Evolutionary conservation across 2,113 vertebrate genomes (phyloP), one percentile per base, ranked within the genome.

Genomic region (Xyliphius kryptos): DNA sequence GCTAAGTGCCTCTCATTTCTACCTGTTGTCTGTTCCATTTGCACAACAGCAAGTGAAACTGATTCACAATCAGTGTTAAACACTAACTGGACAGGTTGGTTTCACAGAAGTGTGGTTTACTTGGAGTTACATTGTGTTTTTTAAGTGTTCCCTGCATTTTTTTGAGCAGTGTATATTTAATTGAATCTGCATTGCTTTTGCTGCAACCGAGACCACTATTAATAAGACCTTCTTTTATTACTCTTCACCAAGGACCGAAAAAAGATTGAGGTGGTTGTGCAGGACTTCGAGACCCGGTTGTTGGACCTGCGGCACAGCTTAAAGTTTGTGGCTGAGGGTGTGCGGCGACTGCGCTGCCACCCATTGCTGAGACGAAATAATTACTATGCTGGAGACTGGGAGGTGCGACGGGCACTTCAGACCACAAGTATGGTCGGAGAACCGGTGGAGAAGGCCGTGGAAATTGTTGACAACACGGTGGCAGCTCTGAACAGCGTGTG

Each of bases 321-420:
- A 40, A 58, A 62, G 43, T 88, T 84, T 6, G 21, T 87, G 43
- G 72, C 77, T 14, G 67, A 83, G 16, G 85, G 81, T 9, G 3
- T 87, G 21, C 75, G 61, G 37, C 77, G 73, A 19, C 66, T 89
- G 2, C 74, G 79, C 0, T 76, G 70, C 13, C 81, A 86, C 46
- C 79, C 82, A 0, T 78, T 86, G 66, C 80, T 86, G 19, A 14
- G 82, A 6, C 79, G 81, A 36, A 86, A 80, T 20, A 81, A 84
- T 56, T 83, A 87, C 70, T 85, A 84, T 56, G 72, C 81, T 0
- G 60, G 75, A 51, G 82, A 85, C 71, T 87, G 84, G 83, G 83
- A 85, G 72, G 63, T 83, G 43, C 79, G 82, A 3, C 53, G 46
- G 8, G 78, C 81, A 0, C 79, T 86, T 1, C 82, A 84, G 75